phyloP scores from a whole-genome alignment of 2,797 vertebrate genomes.

The Rhinatrema bivittatum region DNA sequence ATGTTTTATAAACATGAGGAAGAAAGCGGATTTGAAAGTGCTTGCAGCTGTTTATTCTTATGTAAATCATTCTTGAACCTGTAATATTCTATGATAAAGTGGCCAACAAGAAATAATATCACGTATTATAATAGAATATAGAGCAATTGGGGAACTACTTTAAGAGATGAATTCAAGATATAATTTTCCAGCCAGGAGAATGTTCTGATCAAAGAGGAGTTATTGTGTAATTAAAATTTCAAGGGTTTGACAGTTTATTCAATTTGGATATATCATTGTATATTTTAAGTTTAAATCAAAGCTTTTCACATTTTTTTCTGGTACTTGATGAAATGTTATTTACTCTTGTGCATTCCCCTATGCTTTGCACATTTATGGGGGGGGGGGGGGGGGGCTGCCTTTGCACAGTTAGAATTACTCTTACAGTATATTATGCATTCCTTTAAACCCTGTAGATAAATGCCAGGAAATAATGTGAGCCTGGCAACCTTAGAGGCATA shows the following conservation, averaged over 20 bases:
- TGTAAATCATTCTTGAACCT: conserved; percentile 26
- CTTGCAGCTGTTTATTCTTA: conserved; percentile 38
- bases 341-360: not conserved
- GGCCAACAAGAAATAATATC: conserved; percentile 24
- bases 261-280: conserved; percentile 17
- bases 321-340: too few relatives aligned
- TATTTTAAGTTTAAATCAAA: conserved; percentile 10
- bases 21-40: conserved; percentile 42
- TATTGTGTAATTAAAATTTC: conserved; percentile 19
- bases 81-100: conserved; percentile 29
- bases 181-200: conserved; percentile 3
- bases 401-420: too few relatives aligned
- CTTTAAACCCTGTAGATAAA: too few relatives aligned
- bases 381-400: too few relatives aligned
- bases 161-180: conserved; percentile 19
- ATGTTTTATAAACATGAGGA: conserved; percentile 47
- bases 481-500: too few relatives aligned
- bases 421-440: too few relatives aligned
- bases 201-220: conserved; percentile 15
- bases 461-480: too few relatives aligned
- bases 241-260: conserved; percentile 26
- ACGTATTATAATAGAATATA: conserved; percentile 22
- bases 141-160: conserved; percentile 14
- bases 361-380: too few relatives aligned
- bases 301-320: too few relatives aligned